Evolutionary conservation across 2,888 invertebrate species (phyloP).

Genomic region (Sphecodes monilicornis): DNA sequence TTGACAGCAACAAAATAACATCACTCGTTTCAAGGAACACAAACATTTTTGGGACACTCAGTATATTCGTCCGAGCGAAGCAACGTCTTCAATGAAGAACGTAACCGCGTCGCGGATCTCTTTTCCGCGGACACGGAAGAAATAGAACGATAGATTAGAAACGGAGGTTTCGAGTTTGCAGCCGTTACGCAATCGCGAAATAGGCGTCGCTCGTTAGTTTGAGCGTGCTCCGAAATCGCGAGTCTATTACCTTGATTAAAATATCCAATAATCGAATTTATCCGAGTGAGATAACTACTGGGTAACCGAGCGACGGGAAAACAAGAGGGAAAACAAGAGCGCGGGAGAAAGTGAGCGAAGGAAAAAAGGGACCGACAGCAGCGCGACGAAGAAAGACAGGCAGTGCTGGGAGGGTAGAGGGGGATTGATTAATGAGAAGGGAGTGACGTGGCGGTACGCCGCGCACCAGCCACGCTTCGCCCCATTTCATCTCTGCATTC

Average conservation of each 20-base stretch:
- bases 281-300: constrained; percentile 64
- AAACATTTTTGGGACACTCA: too few species aligned
- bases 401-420: constrained; percentile 44
- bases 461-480: constrained; percentile 75
- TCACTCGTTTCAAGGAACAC: too few species aligned
- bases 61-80: too few species aligned
- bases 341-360: not conserved
- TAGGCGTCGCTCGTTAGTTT: constrained; percentile 54
- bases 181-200: constrained; percentile 12
- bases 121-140: not conserved
- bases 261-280: constrained; percentile 81
- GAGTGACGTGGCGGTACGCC: constrained; percentile 79
- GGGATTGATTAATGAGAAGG: constrained; percentile 81
- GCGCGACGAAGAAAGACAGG: not conserved
- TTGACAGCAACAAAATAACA: too few species aligned
- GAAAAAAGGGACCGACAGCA: not conserved
- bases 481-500: constrained; percentile 68
- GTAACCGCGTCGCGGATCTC: not conserved
- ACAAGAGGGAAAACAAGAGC: constrained; percentile 42
- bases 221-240: constrained; percentile 53
- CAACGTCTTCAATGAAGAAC: not conserved
- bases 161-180: constrained; percentile 22
- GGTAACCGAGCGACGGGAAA: constrained; percentile 57
- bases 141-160: not conserved
- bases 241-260: constrained; percentile 80